Conservation (phyloP, 1,140 invertebrate species). For the Coptotermes formosanus region DNA sequence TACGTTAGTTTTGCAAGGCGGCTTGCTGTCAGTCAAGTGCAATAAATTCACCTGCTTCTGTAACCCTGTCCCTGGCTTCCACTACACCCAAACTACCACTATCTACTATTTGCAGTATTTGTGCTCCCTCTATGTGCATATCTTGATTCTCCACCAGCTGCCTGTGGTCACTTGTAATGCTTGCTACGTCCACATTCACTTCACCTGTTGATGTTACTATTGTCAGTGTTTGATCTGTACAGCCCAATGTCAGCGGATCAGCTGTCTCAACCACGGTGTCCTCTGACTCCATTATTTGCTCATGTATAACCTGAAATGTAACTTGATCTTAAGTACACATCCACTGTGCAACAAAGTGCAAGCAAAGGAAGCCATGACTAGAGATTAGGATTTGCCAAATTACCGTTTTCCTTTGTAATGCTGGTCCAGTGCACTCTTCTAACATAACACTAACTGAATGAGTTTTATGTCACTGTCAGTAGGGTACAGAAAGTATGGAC, state of each 20-base stretch:
- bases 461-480: too few species aligned
- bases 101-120: not conserved
- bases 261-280: not conserved
- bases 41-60: not conserved
- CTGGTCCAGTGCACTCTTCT: too few species aligned
- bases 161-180: not conserved
- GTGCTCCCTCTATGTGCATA: not conserved
- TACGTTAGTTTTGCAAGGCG: too few species aligned
- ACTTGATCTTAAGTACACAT: not conserved
- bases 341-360: too few species aligned
- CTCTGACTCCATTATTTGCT: not conserved
- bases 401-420: too few species aligned
- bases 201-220: conserved; percentile 23
- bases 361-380: too few species aligned
- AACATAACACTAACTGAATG: too few species aligned
- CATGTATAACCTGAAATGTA: not conserved
- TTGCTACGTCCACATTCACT: conserved; percentile 9
- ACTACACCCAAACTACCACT: not conserved
- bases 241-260: not conserved
- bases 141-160: not conserved
- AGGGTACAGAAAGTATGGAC: too few species aligned
- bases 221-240: conserved; percentile 6
- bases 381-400: too few species aligned
- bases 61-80: not conserved
- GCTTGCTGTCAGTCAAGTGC: not conserved